Base-by-base conservation (phyloP, 2,113 vertebrate species). In the Etheostoma cragini region DNA sequence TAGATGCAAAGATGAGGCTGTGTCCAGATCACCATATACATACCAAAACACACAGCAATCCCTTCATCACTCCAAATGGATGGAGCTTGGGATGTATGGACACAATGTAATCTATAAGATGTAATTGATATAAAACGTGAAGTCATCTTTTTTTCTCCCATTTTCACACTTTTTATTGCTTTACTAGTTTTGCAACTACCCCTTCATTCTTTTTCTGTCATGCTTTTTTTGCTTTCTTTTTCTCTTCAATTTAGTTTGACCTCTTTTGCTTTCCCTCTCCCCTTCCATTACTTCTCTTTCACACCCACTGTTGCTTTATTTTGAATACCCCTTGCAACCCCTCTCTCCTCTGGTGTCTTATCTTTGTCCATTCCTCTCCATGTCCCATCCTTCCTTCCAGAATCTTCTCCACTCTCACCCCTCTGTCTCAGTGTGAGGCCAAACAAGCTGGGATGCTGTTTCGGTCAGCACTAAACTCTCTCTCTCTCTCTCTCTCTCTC, bases 1-100 rank as follows among this genome's bases (percentile, higher is more conserved):
- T 17, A 62, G 53, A 82, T 66, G 57, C 46, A 47, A 57, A 57
- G 64, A 67, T 52, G 22, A 66, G 26, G 8, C 8, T 63, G 6
- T 21, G 66, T 49, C 58, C 46, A 56, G 12, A 78, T 68, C 33
- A 24, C n/a, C 21, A 26, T 35, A 24, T 17, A n/a, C 15, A 19
- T n/a, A 26, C 5, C 15, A 21, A 45, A 70, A 15, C 50, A 72
- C 50, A 22, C 47, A 21, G 26, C 19, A 14, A 22, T 52, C 46
- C 46, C 33, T 60, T 42, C 11, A 52, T 26, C 33, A 1, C 11
- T 3, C 13, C 17, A 22, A 62, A 11, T 21, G 7, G 45, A 45
- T 58, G 24, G 33, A 21, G 45, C 33, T 64, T 46, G 2, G 12
- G 26, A 63, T 76, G 16, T 6, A 30, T 66, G 60, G 33, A n/a